phyloP scores from a whole-genome alignment of 2,888 invertebrate genomes.

The Gisinianus flammeolus region DNA sequence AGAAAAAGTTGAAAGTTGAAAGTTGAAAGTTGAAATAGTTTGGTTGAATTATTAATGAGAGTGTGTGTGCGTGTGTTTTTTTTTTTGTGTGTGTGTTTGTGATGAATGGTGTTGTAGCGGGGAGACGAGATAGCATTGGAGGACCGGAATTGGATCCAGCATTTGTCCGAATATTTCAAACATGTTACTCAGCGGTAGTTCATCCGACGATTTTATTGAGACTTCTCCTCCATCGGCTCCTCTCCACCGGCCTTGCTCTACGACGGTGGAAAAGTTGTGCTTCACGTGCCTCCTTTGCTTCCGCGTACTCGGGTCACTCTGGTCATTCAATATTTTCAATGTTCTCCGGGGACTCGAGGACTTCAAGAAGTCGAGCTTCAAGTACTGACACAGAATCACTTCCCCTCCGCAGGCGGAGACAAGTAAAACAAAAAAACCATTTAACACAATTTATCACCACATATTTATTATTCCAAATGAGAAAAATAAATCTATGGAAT shows the following conservation, averaged over 20 bases:
- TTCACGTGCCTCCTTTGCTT: conserved; percentile 64
- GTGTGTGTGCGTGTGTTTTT: not conserved
- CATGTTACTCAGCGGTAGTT: conserved; percentile 65
- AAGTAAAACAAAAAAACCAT: conserved; percentile 60
- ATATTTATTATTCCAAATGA: too few species aligned
- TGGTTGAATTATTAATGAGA: not conserved
- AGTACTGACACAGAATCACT: conserved; percentile 63
- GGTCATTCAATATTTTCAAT: conserved; percentile 59
- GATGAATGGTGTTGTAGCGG: conserved; percentile 38
- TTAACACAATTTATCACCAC: too few species aligned
- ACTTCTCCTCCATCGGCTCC: conserved; percentile 66
- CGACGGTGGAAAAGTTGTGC: conserved; percentile 63
- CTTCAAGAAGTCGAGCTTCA: conserved; percentile 62
- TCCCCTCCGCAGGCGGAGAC: conserved; percentile 62
- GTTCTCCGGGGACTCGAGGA: conserved; percentile 60
- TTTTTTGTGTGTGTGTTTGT: not conserved
- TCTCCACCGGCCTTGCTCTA: conserved; percentile 65
- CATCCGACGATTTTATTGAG: conserved; percentile 67
- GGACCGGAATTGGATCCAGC: conserved; percentile 60
- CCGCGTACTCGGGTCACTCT: conserved; percentile 60
- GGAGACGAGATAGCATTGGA: conserved; percentile 57
- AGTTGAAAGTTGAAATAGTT: not conserved
- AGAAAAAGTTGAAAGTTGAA: too few species aligned
- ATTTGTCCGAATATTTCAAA: conserved; percentile 62
- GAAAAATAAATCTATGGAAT: too few species aligned